Conservation (phyloP, 2,113 vertebrate species). For the Myiozetetes cayanensis region DNA sequence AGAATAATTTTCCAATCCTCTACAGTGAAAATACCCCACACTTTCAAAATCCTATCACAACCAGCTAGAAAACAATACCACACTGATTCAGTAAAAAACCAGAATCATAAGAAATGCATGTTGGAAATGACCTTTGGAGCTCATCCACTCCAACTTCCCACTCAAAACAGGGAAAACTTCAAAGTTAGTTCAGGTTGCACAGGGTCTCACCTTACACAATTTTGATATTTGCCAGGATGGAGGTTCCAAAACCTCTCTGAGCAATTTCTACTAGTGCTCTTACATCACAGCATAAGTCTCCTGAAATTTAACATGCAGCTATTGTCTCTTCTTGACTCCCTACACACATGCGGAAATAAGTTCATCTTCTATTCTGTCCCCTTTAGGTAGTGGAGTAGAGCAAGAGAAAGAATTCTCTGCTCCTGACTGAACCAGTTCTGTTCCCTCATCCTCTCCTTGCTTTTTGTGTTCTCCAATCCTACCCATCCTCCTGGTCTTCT, state of each 20-base stretch:
- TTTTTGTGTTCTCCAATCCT: background rate
- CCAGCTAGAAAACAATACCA: background rate
- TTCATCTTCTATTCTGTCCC: background rate
- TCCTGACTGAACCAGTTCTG: background rate
- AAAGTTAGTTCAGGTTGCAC: background rate
- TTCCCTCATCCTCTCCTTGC: background rate
- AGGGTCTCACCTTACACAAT: accelerated
- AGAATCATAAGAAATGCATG: background rate
- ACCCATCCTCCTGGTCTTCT: background rate
- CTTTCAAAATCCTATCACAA: background rate
- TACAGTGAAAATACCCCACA: accelerated
- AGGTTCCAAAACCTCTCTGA: background rate
- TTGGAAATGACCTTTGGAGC: background rate
- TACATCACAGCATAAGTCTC: background rate
- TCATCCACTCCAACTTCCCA: background rate
- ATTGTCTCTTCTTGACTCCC: background rate
- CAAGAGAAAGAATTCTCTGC: background rate
- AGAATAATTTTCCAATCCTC: background rate
- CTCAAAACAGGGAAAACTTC: background rate
- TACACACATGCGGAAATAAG: background rate
- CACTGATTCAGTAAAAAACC: background rate
- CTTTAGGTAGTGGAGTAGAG: background rate
- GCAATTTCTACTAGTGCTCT: background rate
- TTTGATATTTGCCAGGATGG: background rate
- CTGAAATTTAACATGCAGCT: background rate